phyloP scores from a whole-genome alignment of 2,888 invertebrate genomes.

The Ormyrus thymus region DNA sequence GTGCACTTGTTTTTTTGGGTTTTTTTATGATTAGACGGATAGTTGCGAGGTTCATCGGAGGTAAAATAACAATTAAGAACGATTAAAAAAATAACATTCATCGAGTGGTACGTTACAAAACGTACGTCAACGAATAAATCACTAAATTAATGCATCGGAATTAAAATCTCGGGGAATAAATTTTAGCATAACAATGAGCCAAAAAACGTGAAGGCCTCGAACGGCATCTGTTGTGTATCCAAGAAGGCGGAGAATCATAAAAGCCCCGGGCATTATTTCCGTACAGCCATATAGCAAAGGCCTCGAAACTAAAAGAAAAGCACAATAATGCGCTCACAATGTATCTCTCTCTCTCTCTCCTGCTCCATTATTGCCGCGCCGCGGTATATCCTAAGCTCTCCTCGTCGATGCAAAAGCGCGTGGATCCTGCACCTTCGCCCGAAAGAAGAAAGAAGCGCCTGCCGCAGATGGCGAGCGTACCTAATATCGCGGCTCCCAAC shows the following conservation, averaged over 20 bases:
- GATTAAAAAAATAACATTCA: too few species aligned
- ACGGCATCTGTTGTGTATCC: background rate
- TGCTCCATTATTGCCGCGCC: background rate
- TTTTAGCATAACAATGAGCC: too few species aligned
- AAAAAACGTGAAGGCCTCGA: background rate
- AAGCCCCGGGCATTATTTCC: conserved; percentile 16
- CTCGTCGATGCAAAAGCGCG: conserved; percentile 18
- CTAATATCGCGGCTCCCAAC: conserved; percentile 40
- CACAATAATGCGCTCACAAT: background rate
- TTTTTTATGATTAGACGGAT: too few species aligned
- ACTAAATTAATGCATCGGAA: too few species aligned
- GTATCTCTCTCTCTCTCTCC: background rate
- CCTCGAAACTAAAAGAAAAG: background rate
- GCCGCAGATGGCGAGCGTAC: conserved; percentile 56
- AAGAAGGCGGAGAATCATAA: background rate
- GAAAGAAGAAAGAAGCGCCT: background rate
- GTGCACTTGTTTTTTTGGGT: too few species aligned
- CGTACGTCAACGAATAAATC: too few species aligned
- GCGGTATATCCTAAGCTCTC: background rate
- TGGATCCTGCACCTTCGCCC: conserved; percentile 11
- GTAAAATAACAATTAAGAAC: too few species aligned
- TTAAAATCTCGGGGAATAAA: too few species aligned
- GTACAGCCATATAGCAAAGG: background rate
- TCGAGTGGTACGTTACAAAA: too few species aligned
- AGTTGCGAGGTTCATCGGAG: too few species aligned